Evolutionary conservation across 2,797 vertebrate genomes (phyloP).

Genomic region (Momotus momota): DNA sequence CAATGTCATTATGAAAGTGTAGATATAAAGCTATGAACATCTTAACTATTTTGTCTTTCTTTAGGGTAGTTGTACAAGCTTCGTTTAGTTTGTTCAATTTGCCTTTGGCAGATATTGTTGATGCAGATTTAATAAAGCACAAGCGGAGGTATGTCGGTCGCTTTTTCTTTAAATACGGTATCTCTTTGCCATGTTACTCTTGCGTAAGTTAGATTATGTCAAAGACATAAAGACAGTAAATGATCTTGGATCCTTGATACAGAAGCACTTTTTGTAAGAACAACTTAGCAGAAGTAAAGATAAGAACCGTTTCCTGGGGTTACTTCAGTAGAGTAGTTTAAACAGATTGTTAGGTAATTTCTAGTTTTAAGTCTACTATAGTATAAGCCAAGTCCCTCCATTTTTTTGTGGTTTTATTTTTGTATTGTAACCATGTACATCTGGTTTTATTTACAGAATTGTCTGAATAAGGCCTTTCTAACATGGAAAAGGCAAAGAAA

Average conservation of each 20-base stretch:
- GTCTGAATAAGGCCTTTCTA: not conserved
- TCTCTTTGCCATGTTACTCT: not conserved
- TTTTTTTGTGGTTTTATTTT: not conserved
- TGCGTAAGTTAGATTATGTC: not conserved
- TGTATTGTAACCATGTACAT: not conserved
- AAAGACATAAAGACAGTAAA: not conserved
- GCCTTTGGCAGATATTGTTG: conserved; percentile 90
- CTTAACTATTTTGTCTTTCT: conserved; percentile 35
- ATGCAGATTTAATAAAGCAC: conserved; percentile 87
- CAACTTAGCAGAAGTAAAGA: not conserved
- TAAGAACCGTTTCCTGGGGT: not conserved
- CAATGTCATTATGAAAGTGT: not conserved
- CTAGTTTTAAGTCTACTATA: not conserved
- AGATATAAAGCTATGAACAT: not conserved
- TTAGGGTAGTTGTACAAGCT: conserved; percentile 87
- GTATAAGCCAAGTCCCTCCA: not conserved
- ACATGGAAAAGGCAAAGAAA: not conserved
- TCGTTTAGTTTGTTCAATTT: conserved; percentile 90
- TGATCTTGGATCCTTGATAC: not conserved
- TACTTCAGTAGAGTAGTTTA: not conserved
- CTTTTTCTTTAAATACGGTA: not conserved
- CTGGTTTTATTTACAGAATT: not conserved
- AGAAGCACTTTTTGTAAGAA: not conserved
- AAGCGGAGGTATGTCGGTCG: conserved; percentile 84
- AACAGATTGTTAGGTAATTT: not conserved